Base-by-base conservation (phyloP, 2,888 invertebrate genomes). In the Taphrorychus bicolor region DNA sequence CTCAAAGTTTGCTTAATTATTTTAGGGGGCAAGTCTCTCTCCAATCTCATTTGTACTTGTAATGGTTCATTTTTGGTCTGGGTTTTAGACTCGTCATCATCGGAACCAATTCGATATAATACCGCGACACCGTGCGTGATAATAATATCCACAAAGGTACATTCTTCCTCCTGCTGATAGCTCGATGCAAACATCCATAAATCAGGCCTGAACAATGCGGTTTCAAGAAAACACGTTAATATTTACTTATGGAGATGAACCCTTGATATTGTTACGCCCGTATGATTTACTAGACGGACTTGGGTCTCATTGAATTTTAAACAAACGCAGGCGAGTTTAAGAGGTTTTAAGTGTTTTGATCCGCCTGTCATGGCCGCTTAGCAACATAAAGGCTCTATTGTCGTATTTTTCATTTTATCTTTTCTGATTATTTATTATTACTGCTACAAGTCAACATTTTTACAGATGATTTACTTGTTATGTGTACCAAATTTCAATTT, bases 1-100 rank as follows among this genome's bases (percentile, higher is more conserved):
- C 59, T 65, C 56, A 65, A 52, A 52, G 53, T 48, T 59, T 65
- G 48, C 59, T 53, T 52, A 65, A 65, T 65, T 65, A 65, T 59
- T 65, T 65, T 59, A 32, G 52, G 45, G 52, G 59, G 42, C n/a
- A 53, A 32, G 32, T 32, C 32, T 32, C 32, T 32, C 32, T n/a
- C n/a, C 42, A 45, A 45, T 42, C 48, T 45, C 48, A 48, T 42
- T 16, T 48, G 42, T 58, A 45, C 48, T 58, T 58, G 21, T 57
- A 19, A 19, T 42, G 57, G 57, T 57, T 57, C 40, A 58, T 58
- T 45, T 58, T 42, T 45, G 32, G 32, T 32, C 32, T 32, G 32
- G 32, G 7, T 7, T 32, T 32, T n/a, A n/a, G n/a, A n/a, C n/a
- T n/a, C n/a, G n/a, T n/a, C n/a, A n/a, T n/a, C n/a, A n/a, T n/a